Evolutionary conservation across 2,888 invertebrate species (phyloP).

Genomic region (Nephrocerus scutellatus): DNA sequence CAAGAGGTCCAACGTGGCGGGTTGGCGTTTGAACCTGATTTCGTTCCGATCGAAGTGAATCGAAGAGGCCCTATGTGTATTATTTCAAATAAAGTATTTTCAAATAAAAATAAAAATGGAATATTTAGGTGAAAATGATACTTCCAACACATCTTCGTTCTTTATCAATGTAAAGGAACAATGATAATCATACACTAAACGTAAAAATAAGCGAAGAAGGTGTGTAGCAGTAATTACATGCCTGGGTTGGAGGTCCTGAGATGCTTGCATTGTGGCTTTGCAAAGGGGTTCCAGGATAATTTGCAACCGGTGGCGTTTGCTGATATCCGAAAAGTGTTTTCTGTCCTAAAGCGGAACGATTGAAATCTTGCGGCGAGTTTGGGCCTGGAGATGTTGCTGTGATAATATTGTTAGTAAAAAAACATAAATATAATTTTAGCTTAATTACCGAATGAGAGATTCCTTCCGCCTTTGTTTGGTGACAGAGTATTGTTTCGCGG

Average conservation of each 20-base stretch:
- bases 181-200: too few species aligned
- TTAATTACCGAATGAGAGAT: too few species aligned
- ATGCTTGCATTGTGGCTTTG: constrained; percentile 31
- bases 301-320: constrained; percentile 21
- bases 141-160: too few species aligned
- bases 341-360: constrained; percentile 49
- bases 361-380: constrained; percentile 49
- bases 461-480: constrained; percentile 54
- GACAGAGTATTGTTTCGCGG: constrained; percentile 55
- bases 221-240: too few species aligned
- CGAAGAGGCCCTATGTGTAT: constrained; percentile 42
- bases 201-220: too few species aligned
- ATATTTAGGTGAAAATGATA: too few species aligned
- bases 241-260: too few species aligned
- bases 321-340: constrained; percentile 47
- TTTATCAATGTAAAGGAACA: too few species aligned
- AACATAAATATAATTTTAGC: background rate
- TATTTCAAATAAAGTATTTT: too few species aligned
- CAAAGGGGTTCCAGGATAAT: constrained; percentile 27
- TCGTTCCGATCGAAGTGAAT: constrained; percentile 36
- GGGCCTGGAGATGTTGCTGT: constrained; percentile 48
- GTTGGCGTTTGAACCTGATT: constrained; percentile 31
- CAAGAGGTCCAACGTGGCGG: constrained; percentile 17
- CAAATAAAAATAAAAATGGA: too few species aligned
- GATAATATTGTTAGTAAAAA: background rate